A percentile compares a stretch with the other conserved stretches of the same genome.
phyloP scores from a whole-genome alignment of 2,888 invertebrate genomes.

The Micropterix aruncella region DNA sequence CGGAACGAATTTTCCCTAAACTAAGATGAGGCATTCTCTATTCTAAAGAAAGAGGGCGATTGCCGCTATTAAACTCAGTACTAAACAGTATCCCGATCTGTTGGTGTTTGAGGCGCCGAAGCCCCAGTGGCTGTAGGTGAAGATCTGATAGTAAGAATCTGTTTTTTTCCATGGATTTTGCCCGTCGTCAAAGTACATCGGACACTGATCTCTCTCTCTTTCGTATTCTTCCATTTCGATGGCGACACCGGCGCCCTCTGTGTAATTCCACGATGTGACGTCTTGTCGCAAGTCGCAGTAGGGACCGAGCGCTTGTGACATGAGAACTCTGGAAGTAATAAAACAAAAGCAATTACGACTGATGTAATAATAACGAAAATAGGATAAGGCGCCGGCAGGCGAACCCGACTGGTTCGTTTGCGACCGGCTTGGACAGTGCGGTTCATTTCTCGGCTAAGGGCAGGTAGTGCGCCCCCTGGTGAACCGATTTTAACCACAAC shows the following conservation, averaged over 20 bases:
- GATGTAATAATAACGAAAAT: too few relatives aligned
- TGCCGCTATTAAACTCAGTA: too few relatives aligned
- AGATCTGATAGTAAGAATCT: constrained; percentile 59
- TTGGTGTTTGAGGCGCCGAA: constrained; percentile 18
- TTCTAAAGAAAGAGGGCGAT: too few relatives aligned
- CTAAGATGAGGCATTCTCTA: too few relatives aligned
- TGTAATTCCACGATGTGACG: constrained; percentile 76
- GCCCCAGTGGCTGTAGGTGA: constrained; percentile 29
- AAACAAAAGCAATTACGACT: too few relatives aligned
- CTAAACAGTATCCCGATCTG: too few relatives aligned
- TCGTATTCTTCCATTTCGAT: constrained; percentile 86
- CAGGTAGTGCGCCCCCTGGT: too few relatives aligned
- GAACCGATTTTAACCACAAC: too few relatives aligned
- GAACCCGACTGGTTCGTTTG: background rate
- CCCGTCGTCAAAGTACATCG: constrained; percentile 95
- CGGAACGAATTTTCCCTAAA: too few relatives aligned
- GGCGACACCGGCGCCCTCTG: constrained; percentile 87
- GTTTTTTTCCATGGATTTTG: constrained; percentile 67
- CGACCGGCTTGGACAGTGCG: background rate
- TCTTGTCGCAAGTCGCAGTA: constrained; percentile 84
- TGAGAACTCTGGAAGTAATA: constrained; percentile 28
- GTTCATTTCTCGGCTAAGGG: too few relatives aligned
- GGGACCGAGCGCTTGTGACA: constrained; percentile 81
- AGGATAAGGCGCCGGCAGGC: too few relatives aligned
- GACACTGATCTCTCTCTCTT: constrained; percentile 89